These are phyloP conservation scores for Nyleta sp. DNA, from an alignment of 2,888 invertebrate genomes.

Conservation along the genomic window DNA sequence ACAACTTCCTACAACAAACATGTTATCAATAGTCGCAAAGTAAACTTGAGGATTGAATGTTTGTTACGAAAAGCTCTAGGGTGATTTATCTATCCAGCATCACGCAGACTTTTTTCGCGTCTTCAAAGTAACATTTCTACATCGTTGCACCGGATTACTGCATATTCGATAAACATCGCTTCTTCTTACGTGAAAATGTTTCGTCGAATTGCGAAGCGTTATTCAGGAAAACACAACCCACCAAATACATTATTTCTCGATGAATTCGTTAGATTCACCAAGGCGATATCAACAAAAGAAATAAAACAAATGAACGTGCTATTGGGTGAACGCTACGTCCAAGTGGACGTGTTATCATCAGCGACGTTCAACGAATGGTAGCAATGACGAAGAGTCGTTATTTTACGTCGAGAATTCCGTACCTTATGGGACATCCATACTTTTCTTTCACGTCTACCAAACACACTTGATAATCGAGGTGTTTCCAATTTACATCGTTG, in stretches of 20 bases:
- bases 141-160: conserved; percentile 43
- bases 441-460: conserved; percentile 37
- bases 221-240: conserved; percentile 41
- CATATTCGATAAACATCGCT: conserved; percentile 47
- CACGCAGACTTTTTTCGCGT: conserved; percentile 31
- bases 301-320: conserved; percentile 51
- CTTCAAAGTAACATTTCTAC: conserved; percentile 42
- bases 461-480: conserved; percentile 25
- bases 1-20: conserved; percentile 3
- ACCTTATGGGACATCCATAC: conserved; percentile 29
- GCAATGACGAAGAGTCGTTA: conserved; percentile 43
- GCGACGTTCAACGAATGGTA: conserved; percentile 34
- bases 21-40: conserved; percentile 9
- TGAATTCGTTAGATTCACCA: conserved; percentile 50
- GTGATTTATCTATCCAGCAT: conserved; percentile 45
- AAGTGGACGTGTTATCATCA: conserved; percentile 20
- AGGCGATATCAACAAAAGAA: conserved; percentile 43
- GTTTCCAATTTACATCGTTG: conserved; percentile 45
- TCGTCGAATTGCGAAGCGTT: conserved; percentile 22
- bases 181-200: conserved; percentile 31
- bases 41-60: conserved; percentile 32
- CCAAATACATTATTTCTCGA: conserved; percentile 49
- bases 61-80: conserved; percentile 21
- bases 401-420: conserved; percentile 17
- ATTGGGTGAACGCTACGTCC: conserved; percentile 13